Evolutionary conservation across 1,140 invertebrate species (phyloP), one percentile per base, ranked within the genome.

Genomic region (Papilio xuthus): DNA sequence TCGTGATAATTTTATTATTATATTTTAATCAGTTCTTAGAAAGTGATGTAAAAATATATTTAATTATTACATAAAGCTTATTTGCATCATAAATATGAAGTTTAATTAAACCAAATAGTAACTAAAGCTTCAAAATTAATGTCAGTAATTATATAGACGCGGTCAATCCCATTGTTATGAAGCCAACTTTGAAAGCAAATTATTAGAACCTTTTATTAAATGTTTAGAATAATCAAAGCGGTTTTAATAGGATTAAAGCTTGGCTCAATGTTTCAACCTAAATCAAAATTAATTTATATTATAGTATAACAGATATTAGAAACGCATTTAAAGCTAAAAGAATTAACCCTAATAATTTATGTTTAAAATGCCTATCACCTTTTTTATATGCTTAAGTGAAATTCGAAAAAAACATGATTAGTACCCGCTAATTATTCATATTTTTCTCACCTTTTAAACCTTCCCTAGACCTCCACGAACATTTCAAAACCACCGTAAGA

Each of bases 211-310:
- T 63, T 63, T 63, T 63, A 63, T 28, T 28, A 63, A 63, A 63
- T 63, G 60, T 28, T 63, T 28, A 60, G 56, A 60, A 63, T 63
- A 63, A 13, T 13, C 60, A 63, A 63, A 63, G 60, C 26, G 9
- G 13, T 26, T 63, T 56, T 63, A 28, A 28, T 28, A 28, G 23
- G 60, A 63, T 63, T 28, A 28, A 15, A 20, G 53, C 3, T 63
- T 28, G 13, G 13, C 4, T 63, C 1, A 26, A 28, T 15, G 26
- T 63, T 63, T 63, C 0, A 63, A 63, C 26, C 60, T 63, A 28
- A 63, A 63, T 63, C 10, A 63, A 28, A 63, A 56, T 56, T 20
- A 56, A 56, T 20, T 28, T 26, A 6, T 7, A 63, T 28, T 26
- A 6, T 7, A 63, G 12, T 13, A 10, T 28, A 26, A 26, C 13